These are phyloP conservation scores for Cuniculus paca DNA, from an alignment of 2,797 vertebrate genomes.

Conservation along the genomic window DNA sequence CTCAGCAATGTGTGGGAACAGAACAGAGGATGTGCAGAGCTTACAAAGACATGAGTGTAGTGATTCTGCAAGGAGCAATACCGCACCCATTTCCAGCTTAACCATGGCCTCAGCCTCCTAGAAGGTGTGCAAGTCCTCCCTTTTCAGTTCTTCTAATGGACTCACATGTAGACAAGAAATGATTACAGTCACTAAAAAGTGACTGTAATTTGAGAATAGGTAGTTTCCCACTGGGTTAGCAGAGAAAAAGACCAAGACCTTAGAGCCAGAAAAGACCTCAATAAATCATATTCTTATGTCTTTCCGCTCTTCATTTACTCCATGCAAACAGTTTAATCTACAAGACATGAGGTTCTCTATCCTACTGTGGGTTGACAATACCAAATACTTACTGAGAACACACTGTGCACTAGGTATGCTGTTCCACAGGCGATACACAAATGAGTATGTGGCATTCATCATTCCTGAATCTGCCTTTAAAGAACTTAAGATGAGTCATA, in stretches of 20 bases:
- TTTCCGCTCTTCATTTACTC: neutral
- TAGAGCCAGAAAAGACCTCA: neutral
- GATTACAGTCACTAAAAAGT: neutral
- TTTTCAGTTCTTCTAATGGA: neutral
- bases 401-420: neutral
- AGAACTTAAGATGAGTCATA: neutral
- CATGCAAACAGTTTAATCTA: neutral
- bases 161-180: neutral
- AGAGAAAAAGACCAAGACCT: neutral
- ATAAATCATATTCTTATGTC: neutral
- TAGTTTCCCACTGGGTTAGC: neutral
- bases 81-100: accelerated
- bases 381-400: neutral
- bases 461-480: neutral
- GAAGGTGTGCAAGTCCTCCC: neutral
- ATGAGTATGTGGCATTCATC: no score
- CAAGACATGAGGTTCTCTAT: neutral
- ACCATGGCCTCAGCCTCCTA: neutral
- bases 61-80: accelerated
- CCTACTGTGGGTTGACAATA: neutral
- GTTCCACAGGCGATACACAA: neutral
- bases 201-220: neutral
- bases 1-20: neutral
- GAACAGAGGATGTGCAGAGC: neutral
- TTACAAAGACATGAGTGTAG: neutral